Evolutionary conservation across 2,797 vertebrate species (phyloP).

Genomic region (Anguilla pacifica): DNA sequence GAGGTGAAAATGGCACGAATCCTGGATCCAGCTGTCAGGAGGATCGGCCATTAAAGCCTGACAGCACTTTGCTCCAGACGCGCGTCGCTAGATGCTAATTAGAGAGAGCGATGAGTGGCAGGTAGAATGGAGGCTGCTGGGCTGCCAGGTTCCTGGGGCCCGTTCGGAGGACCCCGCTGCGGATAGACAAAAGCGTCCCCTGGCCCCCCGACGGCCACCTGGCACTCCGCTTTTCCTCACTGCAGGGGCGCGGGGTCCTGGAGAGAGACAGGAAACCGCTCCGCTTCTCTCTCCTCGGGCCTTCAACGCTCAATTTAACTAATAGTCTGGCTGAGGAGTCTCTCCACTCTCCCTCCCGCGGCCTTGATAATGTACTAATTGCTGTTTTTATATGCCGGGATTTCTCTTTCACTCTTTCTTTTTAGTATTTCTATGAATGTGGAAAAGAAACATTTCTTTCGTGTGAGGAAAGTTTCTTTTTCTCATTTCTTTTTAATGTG

Average conservation of each 20-base stretch:
- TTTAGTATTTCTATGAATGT: background rate
- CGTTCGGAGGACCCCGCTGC: background rate
- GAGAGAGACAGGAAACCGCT: background rate
- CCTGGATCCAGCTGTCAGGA: background rate
- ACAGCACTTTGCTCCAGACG: background rate
- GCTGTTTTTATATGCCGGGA: background rate
- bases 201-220: background rate
- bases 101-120: background rate
- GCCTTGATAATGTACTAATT: slow-evolving; percentile 7
- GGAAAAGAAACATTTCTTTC: background rate
- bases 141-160: background rate
- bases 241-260: background rate
- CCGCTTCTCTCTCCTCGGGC: background rate
- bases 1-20: background rate
- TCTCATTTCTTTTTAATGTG: background rate
- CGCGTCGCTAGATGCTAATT: background rate
- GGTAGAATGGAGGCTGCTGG: background rate
- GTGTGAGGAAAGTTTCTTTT: background rate
- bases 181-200: background rate
- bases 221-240: background rate
- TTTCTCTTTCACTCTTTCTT: background rate
- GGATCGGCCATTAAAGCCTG: background rate
- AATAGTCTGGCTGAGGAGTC: background rate
- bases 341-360: background rate
- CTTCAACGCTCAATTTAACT: slow-evolving; percentile 8